Percentiles rank a stretch among this genome's conserved stretches.
Conservation (phyloP, 2,888 invertebrate species). For the Steromphala cineraria region DNA sequence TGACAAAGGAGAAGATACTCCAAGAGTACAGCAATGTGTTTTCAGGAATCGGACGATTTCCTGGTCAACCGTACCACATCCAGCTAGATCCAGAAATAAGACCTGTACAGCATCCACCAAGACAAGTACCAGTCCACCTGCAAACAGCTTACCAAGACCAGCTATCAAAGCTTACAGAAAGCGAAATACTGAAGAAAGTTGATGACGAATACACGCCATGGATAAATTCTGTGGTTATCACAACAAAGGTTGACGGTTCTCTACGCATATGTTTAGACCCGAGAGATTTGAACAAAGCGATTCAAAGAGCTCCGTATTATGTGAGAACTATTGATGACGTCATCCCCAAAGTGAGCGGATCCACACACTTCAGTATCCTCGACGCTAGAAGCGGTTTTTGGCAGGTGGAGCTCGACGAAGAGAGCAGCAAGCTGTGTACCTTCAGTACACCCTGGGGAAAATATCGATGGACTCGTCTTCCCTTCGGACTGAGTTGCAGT, state of each 20-base stretch:
- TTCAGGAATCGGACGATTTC: too few species aligned
- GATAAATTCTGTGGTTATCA: neutral
- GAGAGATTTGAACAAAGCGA: neutral
- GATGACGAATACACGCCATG: neutral
- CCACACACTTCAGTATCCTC: conserved; percentile 28
- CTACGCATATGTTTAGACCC: neutral
- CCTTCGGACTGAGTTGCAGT: neutral
- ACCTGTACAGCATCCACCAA: conserved; percentile 6
- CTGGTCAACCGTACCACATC: too few species aligned
- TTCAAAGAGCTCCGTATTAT: neutral
- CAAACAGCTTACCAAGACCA: neutral
- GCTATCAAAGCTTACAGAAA: neutral
- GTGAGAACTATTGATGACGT: conserved; percentile 31
- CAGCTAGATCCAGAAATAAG: too few species aligned
- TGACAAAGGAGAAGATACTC: too few species aligned
- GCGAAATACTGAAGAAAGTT: neutral
- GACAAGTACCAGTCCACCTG: neutral
- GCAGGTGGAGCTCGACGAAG: conserved; percentile 29
- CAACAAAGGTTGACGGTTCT: neutral
- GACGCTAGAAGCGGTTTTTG: conserved; percentile 42
- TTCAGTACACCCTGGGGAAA: conserved; percentile 37
- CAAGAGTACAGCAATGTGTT: too few species aligned
- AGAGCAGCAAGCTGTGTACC: conserved; percentile 35
- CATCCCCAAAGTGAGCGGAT: neutral
- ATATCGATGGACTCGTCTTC: neutral